Evolutionary conservation across 2,113 vertebrate species (phyloP).

Genomic region (Platichthys stellatus): DNA sequence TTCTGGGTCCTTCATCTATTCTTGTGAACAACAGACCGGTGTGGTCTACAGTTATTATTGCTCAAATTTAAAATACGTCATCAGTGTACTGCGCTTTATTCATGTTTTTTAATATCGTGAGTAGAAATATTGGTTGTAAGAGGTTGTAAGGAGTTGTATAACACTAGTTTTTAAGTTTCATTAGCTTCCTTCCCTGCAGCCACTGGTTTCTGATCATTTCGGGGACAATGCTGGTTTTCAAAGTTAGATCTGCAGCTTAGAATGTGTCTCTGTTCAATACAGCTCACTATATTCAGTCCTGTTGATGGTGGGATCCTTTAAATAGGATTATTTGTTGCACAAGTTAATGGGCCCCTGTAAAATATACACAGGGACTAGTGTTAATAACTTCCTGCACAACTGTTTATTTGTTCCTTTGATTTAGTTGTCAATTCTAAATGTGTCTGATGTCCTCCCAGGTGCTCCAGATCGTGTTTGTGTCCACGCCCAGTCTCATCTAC

Average conservation of each 20-base stretch:
- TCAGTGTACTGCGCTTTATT: too few species aligned
- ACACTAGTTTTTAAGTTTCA: neutral
- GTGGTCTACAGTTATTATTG: too few species aligned
- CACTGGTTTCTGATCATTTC: neutral
- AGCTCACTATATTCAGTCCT: too few species aligned
- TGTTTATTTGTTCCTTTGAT: neutral
- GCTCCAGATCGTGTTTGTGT: slow-evolving; percentile 98
- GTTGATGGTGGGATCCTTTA: too few species aligned
- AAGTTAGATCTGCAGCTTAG: neutral
- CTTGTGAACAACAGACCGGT: too few species aligned
- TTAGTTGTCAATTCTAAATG: neutral
- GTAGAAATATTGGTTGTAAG: neutral
- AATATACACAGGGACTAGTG: too few species aligned
- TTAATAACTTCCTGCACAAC: neutral
- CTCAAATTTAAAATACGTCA: too few species aligned
- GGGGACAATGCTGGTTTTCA: neutral
- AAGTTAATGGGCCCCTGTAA: too few species aligned
- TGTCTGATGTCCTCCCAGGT: slow-evolving; percentile 67
- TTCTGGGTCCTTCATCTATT: too few species aligned
- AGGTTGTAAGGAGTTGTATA: neutral
- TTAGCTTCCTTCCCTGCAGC: neutral
- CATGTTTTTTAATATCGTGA: neutral
- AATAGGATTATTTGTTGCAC: too few species aligned
- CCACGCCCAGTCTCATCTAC: slow-evolving; percentile 94
- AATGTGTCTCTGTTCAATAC: too few species aligned